Conservation (phyloP, 2,888 invertebrate genomes). For the Limnephilus marmoratus region DNA sequence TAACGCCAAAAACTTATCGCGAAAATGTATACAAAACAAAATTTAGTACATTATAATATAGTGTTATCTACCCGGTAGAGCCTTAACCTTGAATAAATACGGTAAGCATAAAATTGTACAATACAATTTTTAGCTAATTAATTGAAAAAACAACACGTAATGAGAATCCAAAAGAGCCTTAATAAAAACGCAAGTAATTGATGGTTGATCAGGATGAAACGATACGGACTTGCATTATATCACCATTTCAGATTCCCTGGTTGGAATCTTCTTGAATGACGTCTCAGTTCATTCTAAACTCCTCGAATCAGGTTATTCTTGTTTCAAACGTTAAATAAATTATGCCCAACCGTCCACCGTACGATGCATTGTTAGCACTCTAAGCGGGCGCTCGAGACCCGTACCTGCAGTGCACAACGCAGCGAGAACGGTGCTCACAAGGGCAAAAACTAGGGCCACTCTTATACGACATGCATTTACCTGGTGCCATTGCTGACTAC, state of each 20-base stretch:
- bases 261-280: constrained; percentile 57
- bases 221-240: background rate
- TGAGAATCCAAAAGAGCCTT: background rate
- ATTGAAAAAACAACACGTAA: too few relatives aligned
- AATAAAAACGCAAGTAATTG: background rate
- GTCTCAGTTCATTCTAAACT: constrained; percentile 65
- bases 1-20: too few relatives aligned
- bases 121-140: background rate
- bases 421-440: background rate
- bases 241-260: constrained; percentile 40
- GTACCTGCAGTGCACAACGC: constrained; percentile 54
- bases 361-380: constrained; percentile 40
- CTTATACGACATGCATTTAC: background rate
- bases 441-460: background rate
- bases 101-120: too few relatives aligned
- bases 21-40: background rate
- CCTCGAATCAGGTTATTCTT: constrained; percentile 68
- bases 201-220: background rate
- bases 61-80: background rate
- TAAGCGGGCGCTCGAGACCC: background rate
- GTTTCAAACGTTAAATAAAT: constrained; percentile 65
- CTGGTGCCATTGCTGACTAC: background rate
- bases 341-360: constrained; percentile 58
- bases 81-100: background rate
- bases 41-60: too few relatives aligned